These are phyloP conservation scores for Todus mexicanus DNA, from an alignment of 2,797 vertebrate species.

Conservation along the genomic window DNA sequence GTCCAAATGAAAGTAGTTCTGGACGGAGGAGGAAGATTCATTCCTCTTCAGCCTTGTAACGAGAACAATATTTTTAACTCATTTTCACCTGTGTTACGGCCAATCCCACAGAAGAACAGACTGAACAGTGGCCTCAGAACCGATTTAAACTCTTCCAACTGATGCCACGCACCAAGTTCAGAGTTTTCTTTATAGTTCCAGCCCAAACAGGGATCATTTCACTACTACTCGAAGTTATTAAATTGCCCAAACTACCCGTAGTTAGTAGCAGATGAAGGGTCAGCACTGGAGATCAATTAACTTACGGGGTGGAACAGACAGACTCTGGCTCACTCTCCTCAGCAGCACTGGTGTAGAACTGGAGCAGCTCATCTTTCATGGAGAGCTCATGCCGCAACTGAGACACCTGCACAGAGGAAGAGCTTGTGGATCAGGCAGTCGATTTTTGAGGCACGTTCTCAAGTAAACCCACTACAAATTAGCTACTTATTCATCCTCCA, in stretches of 20 bases:
- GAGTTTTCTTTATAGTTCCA: not conserved
- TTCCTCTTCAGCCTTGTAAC: slow-evolving; percentile 83
- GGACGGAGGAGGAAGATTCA: slow-evolving; percentile 83
- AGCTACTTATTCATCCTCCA: not conserved
- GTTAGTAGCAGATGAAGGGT: not conserved
- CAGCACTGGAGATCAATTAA: fast-evolving
- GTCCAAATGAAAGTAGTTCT: slow-evolving; percentile 91
- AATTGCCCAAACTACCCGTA: not conserved
- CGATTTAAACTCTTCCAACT: not conserved
- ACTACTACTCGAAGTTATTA: not conserved
- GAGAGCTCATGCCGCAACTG: slow-evolving; percentile 95
- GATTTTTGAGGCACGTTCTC: not conserved
- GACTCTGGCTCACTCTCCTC: slow-evolving; percentile 96
- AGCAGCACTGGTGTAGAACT: slow-evolving; percentile 93
- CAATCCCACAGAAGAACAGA: not conserved
- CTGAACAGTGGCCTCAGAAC: too few species aligned
- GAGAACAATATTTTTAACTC: not conserved
- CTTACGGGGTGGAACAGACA: slow-evolving; percentile 90
- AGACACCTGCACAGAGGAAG: slow-evolving; percentile 80
- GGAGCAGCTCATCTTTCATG: slow-evolving; percentile 97
- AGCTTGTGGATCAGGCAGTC: not conserved
- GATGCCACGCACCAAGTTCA: not conserved
- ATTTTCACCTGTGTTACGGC: not conserved
- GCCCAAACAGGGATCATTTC: not conserved
- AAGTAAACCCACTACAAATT: not conserved